Percentiles rank a stretch among this genome's conserved stretches.
Conservation (phyloP, 2,797 vertebrate species). For the Coccyzus lansbergi region DNA sequence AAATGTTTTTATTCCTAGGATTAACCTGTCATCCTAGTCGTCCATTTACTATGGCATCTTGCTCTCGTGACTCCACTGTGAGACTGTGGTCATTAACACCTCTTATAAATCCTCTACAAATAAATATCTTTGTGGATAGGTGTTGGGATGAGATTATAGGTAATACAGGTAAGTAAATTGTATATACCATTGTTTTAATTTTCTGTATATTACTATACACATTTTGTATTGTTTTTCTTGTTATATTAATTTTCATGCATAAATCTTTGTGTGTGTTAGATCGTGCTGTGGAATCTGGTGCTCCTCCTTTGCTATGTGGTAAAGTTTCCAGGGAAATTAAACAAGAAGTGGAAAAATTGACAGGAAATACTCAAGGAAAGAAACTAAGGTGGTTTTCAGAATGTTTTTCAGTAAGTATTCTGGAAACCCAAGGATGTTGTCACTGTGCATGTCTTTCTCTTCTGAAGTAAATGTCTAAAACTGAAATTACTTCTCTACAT, state of each 20-base stretch:
- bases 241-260: not conserved
- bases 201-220: not conserved
- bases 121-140: slow-evolving; percentile 88
- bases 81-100: slow-evolving; percentile 93
- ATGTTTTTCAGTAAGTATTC: slow-evolving; percentile 89
- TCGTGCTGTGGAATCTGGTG: slow-evolving; percentile 84
- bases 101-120: slow-evolving; percentile 87
- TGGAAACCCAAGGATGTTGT: not conserved
- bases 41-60: slow-evolving; percentile 97
- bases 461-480: not conserved
- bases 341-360: slow-evolving; percentile 92
- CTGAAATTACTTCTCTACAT: not conserved
- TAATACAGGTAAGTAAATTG: slow-evolving; percentile 84
- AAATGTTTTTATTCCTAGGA: slow-evolving; percentile 75
- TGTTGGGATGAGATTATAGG: slow-evolving; percentile 93
- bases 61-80: slow-evolving; percentile 96
- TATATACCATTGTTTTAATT: not conserved
- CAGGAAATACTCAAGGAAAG: slow-evolving; percentile 79
- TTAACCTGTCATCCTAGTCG: slow-evolving; percentile 91
- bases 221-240: not conserved
- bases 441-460: not conserved
- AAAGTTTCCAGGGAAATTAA: slow-evolving; percentile 94
- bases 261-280: slow-evolving; percentile 76
- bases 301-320: slow-evolving; percentile 90
- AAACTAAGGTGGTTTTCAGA: slow-evolving; percentile 95